Percentiles rank a stretch among this genome's conserved stretches.
Evolutionary conservation across 2,888 invertebrate genomes (phyloP).

Genomic region (Aromia moschata): DNA sequence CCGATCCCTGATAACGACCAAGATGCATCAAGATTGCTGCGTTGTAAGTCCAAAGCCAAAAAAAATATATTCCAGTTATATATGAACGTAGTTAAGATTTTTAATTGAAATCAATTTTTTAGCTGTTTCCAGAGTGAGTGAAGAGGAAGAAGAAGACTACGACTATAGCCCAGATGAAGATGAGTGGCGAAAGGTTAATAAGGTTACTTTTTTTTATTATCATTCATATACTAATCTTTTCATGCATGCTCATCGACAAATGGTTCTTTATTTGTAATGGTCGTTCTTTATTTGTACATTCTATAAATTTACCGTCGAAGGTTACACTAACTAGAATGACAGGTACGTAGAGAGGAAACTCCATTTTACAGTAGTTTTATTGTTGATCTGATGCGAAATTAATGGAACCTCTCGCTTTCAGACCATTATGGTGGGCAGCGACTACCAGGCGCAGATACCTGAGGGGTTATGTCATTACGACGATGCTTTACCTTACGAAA

Average conservation of each 20-base stretch:
- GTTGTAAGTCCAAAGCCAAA: conserved; percentile 58
- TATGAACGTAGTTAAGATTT: conserved; percentile 6
- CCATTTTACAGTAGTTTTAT: too few relatives aligned
- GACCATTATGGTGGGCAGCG: conserved; percentile 94
- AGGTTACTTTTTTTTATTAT: conserved; percentile 52
- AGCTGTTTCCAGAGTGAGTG: conserved; percentile 79
- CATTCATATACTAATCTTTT: conserved; percentile 23
- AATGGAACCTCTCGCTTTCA: conserved; percentile 46
- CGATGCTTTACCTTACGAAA: conserved; percentile 93
- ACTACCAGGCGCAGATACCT: conserved; percentile 93
- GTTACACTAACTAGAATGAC: too few relatives aligned
- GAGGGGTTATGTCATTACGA: conserved; percentile 92
- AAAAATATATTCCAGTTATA: conserved; percentile 1
- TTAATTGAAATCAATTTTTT: conserved; percentile 32
- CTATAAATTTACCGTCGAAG: too few relatives aligned
- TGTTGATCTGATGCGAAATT: background rate
- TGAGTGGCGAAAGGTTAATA: conserved; percentile 80
- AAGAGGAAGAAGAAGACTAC: conserved; percentile 80
- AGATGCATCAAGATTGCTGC: conserved; percentile 64
- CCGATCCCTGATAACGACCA: conserved; percentile 61
- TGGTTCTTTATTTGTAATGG: too few relatives aligned
- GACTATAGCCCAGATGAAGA: conserved; percentile 86
- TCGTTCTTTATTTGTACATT: too few relatives aligned
- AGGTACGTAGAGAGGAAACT: too few relatives aligned
- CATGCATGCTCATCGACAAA: conserved; percentile 7